These are phyloP conservation scores for Drosophila mimica DNA, from an alignment of 2,888 invertebrate species.

Conservation along the genomic window DNA sequence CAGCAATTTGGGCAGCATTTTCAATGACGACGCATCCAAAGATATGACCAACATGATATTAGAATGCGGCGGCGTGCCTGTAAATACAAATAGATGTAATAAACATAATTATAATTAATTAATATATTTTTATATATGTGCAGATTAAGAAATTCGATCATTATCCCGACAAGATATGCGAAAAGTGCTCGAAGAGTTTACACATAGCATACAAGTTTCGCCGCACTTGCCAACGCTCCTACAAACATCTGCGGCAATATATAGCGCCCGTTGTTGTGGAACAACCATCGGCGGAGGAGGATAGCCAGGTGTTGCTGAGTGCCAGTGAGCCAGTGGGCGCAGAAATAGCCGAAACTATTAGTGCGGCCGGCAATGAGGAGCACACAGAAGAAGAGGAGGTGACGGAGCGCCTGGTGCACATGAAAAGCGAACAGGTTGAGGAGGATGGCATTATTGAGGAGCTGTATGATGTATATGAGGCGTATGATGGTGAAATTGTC, in stretches of 20 bases:
- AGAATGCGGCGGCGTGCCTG: slow-evolving; percentile 83
- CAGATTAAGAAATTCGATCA: slow-evolving; percentile 82
- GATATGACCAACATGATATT: slow-evolving; percentile 82
- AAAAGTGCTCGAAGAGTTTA: slow-evolving; percentile 73
- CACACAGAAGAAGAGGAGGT: slow-evolving; percentile 35
- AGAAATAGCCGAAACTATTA: slow-evolving; percentile 45
- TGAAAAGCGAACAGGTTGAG: slow-evolving; percentile 75
- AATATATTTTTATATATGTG: background rate
- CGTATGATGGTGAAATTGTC: slow-evolving; percentile 74
- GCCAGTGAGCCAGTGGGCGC: slow-evolving; percentile 11
- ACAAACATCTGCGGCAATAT: slow-evolving; percentile 81
- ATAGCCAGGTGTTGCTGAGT: slow-evolving; percentile 26
- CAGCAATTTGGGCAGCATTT: slow-evolving; percentile 75
- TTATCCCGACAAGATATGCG: slow-evolving; percentile 82
- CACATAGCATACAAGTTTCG: slow-evolving; percentile 79
- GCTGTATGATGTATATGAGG: slow-evolving; percentile 77
- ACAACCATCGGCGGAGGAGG: slow-evolving; percentile 39
- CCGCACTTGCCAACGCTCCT: slow-evolving; percentile 77
- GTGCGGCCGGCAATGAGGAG: slow-evolving; percentile 14
- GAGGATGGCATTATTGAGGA: slow-evolving; percentile 79
- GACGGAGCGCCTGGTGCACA: slow-evolving; percentile 57
- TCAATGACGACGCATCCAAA: slow-evolving; percentile 76
- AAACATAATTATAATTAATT: background rate
- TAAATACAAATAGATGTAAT: slow-evolving; percentile 50
- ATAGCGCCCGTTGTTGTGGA: slow-evolving; percentile 82